phyloP scores from a whole-genome alignment of 2,888 invertebrate species.

The Drosophila aldrichi region DNA sequence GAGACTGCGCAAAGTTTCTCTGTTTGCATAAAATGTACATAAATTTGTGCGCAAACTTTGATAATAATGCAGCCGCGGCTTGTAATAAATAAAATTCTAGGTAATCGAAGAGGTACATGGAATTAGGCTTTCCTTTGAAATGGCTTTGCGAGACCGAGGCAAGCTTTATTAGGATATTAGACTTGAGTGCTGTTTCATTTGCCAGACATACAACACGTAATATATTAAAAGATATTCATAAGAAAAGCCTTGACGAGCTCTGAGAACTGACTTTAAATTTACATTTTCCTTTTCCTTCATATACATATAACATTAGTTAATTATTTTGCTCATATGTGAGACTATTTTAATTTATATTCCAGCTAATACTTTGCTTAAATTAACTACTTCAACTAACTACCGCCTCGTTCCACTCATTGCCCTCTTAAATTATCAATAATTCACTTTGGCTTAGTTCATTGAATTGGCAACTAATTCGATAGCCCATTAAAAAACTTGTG shows the following conservation, averaged over 20 bases:
- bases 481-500: slow-evolving; percentile 43
- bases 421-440: slow-evolving; percentile 57
- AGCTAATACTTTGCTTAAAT: background rate
- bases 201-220: background rate
- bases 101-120: slow-evolving; percentile 5
- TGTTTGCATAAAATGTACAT: slow-evolving; percentile 49
- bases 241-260: background rate
- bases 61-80: slow-evolving; percentile 29
- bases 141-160: background rate
- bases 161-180: background rate
- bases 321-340: background rate
- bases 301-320: background rate
- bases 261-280: too few species aligned
- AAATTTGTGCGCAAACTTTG: slow-evolving; percentile 45
- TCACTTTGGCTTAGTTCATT: slow-evolving; percentile 66
- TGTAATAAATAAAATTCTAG: slow-evolving; percentile 23
- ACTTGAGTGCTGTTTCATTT: background rate
- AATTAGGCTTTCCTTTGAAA: background rate
- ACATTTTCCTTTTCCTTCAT: too few species aligned
- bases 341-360: background rate
- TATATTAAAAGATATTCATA: background rate
- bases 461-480: slow-evolving; percentile 69
- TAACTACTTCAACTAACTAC: background rate
- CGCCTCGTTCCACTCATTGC: background rate
- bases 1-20: slow-evolving; percentile 16